Evolutionary conservation across 30 jellyfish, hydroid and myxozoan genomes (phyloP).

Genomic region (Hydractinia symbiolongicarpus): DNA sequence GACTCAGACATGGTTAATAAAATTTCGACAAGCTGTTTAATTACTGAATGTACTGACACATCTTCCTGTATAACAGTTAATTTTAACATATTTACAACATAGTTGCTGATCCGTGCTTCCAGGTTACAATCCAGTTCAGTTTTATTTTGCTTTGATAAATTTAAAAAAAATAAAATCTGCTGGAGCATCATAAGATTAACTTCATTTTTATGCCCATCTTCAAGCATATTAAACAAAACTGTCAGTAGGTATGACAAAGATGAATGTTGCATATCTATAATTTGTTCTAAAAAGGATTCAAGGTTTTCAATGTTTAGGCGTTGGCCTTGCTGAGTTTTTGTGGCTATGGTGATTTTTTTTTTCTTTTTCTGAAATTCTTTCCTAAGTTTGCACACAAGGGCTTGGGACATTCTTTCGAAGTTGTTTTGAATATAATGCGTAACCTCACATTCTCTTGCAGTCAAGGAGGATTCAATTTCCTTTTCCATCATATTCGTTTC

Average conservation of each 20-base stretch:
- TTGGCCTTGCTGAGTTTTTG: not conserved
- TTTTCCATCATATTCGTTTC: not conserved
- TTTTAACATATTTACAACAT: not conserved
- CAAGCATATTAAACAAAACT: not conserved
- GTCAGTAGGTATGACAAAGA: not conserved
- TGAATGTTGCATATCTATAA: not conserved
- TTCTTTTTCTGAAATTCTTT: not conserved
- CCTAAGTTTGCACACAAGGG: not conserved
- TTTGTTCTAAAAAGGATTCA: not conserved
- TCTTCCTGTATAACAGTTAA: not conserved
- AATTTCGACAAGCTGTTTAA: constrained; percentile 2
- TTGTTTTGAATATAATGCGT: not conserved
- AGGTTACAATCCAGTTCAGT: not conserved
- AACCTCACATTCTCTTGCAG: constrained; percentile 8
- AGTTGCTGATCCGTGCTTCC: not conserved
- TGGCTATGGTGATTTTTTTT: too few species aligned
- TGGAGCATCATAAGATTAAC: not conserved
- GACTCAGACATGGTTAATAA: not conserved
- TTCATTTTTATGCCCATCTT: not conserved
- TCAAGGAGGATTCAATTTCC: not conserved
- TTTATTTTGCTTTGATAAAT: not conserved
- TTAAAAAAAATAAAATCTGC: not conserved
- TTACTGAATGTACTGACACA: not conserved
- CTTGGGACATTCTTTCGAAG: not conserved
- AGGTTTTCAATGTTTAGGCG: not conserved